Base-by-base conservation (phyloP, 2,888 invertebrate species). In the Heliconius sara region DNA sequence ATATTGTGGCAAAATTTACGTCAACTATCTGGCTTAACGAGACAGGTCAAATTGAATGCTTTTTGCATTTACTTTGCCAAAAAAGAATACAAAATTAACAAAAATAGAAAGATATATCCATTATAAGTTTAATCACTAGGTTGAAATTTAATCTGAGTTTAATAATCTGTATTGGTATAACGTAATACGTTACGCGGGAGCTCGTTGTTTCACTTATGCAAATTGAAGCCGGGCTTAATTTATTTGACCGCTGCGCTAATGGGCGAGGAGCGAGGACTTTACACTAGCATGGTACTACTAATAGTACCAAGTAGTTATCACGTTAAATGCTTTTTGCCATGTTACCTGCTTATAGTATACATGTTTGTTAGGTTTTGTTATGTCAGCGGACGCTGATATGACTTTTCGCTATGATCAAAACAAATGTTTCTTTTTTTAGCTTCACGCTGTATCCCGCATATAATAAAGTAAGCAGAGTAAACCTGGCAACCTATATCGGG, bases 181-280 rank as follows among this genome's bases (percentile, higher is more conserved):
- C 65, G 65, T 65, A 75, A 68, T 43, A 63, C 72, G 74, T 81
- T 81, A 81, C 77, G 72, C 47, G 71, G 76, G 16, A 65, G 39
- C 72, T 73, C 67, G 77, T 82, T 82, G 79, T 79, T 77, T 75
- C 77, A 82, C 80, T 67, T 77, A 82, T 80, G 80, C 71, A 80
- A 80, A 82, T 82, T 75, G 43, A 65, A 22, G 57, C 34, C 30
- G 63, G 25, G 39, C 63, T 75, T 77, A 79, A 80, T 77, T 79
- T 67, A 77, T 80, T 30, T 76, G 80, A 81, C 76, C 80, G 81
- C 77, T 75, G 34, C 71, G 27, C 47, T 57, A 78, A 80, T 76
- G 57, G 34, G 39, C 39, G 16, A 47, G 72, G 79, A 47, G 27
- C 39, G 16, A 60, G 72, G 77, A 65, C 30, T 19, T 43, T n/a